Evolutionary conservation across 2,797 vertebrate species (phyloP).

Genomic region (Pipistrellus kuhlii): DNA sequence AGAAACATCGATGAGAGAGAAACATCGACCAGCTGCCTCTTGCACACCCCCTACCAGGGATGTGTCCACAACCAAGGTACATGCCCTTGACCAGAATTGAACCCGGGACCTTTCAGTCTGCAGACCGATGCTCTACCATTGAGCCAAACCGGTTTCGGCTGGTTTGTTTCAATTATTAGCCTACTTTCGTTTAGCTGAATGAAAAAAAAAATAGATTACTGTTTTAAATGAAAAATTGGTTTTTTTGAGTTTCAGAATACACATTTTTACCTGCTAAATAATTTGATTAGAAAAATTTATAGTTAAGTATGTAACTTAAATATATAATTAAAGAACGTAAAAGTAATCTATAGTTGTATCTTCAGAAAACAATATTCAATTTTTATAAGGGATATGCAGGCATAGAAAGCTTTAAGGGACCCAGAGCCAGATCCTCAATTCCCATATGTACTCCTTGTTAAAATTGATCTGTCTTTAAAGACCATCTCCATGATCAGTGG

Average conservation of each 20-base stretch:
- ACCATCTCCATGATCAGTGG: neutral
- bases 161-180: constrained; percentile 43
- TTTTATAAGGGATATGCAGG: neutral
- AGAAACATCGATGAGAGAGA: no score
- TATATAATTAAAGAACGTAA: constrained; percentile 31
- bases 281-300: constrained; percentile 46
- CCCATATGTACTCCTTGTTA: neutral
- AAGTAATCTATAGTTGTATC: neutral
- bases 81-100: no score
- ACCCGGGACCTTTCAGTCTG: no score
- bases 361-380: neutral
- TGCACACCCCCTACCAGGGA: no score
- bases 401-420: neutral
- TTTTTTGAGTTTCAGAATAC: constrained; percentile 15
- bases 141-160: no score
- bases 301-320: constrained; percentile 24
- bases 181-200: constrained; percentile 49
- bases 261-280: constrained; percentile 54
- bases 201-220: constrained; percentile 24
- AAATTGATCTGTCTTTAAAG: neutral
- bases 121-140: no score
- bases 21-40: no score
- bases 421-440: constrained; percentile 13
- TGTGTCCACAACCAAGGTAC: no score
- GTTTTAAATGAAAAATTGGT: constrained; percentile 34